A percentile compares a stretch with the other conserved stretches of the same genome.
Conservation (phyloP, 2,113 vertebrate species). For the Dipodomys spectabilis region DNA sequence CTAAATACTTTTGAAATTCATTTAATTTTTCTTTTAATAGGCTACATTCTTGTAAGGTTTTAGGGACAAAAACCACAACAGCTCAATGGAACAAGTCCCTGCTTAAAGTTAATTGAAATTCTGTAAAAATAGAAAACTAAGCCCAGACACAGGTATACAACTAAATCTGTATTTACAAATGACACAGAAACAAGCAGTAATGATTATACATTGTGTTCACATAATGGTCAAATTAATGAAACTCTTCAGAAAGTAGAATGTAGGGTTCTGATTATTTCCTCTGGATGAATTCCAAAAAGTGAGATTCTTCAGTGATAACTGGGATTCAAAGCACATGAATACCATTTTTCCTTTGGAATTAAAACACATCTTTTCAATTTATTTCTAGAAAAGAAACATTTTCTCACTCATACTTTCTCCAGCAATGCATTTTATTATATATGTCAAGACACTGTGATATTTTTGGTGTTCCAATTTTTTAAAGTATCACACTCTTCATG, state of each 20-base stretch:
- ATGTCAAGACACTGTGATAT: neutral
- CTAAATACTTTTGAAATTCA: too few species aligned
- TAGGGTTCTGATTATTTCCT: neutral
- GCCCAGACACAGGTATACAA: neutral
- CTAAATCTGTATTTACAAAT: neutral
- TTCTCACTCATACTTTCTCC: neutral
- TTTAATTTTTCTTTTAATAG: too few species aligned
- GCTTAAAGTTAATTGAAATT: neutral
- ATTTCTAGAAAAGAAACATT: neutral
- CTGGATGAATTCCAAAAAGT: neutral
- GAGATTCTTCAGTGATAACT: neutral
- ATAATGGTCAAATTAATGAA: constrained; percentile 8
- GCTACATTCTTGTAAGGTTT: neutral
- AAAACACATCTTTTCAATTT: neutral
- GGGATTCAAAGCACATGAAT: neutral
- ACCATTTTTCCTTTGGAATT: neutral
- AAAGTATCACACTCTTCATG: neutral
- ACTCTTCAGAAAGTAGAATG: neutral
- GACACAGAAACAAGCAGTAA: neutral
- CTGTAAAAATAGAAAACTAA: neutral
- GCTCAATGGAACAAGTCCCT: neutral
- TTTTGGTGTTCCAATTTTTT: neutral
- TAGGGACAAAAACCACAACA: neutral
- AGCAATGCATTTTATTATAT: neutral
- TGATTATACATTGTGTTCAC: neutral